phyloP scores from a whole-genome alignment of 2,797 vertebrate genomes.

The Mormyrops attenuatus region DNA sequence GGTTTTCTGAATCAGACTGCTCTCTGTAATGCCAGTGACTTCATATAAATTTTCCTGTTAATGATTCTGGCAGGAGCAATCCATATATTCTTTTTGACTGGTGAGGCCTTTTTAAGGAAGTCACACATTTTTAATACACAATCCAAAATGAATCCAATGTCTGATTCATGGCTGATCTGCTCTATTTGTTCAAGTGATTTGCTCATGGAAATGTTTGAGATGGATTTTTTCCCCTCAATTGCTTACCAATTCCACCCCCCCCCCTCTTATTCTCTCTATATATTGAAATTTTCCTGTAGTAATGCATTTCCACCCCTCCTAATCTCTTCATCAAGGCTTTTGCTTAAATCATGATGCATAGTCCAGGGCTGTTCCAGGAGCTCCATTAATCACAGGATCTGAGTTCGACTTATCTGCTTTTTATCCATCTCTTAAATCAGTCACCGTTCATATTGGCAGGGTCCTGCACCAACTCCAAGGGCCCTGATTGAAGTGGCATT shows the following conservation, averaged over 20 bases:
- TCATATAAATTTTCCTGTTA: conserved; percentile 56
- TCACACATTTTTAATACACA: conserved; percentile 61
- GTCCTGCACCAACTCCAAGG: conserved; percentile 59
- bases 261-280: conserved; percentile 41
- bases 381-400: conserved; percentile 81
- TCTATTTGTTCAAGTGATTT: conserved; percentile 61
- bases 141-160: conserved; percentile 51
- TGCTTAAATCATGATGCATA: conserved; percentile 82
- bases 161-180: conserved; percentile 45
- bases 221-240: conserved; percentile 35
- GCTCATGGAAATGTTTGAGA: conserved; percentile 59
- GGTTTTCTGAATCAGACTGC: conserved; percentile 27
- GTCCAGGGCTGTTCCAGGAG: conserved; percentile 76
- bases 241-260: conserved; percentile 13
- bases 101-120: conserved; percentile 33
- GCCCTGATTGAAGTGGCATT: conserved; percentile 74
- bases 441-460: conserved; percentile 76
- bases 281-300: conserved; percentile 62
- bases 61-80: conserved; percentile 48
- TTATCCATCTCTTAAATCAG: conserved; percentile 89
- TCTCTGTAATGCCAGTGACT: conserved; percentile 40
- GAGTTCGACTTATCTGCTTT: conserved; percentile 77
- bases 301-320: conserved; percentile 62
- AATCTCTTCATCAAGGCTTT: conserved; percentile 83
- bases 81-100: conserved; percentile 47